Percentiles rank a stretch among this genome's conserved stretches.
These are phyloP conservation scores for Hippoglossus stenolepis DNA, from an alignment of 2,113 vertebrate species.

Conservation along the genomic window DNA sequence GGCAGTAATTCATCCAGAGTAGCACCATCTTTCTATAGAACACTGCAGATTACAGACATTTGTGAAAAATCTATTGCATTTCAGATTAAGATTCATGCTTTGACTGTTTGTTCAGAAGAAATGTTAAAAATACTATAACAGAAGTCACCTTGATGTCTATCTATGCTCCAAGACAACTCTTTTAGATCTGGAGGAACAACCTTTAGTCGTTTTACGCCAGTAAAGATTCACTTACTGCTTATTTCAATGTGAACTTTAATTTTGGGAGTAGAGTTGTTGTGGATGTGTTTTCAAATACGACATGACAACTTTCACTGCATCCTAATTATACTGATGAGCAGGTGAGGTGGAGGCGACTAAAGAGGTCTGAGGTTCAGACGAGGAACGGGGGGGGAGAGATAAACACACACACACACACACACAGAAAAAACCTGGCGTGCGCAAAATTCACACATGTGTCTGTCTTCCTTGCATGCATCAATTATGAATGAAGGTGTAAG, in stretches of 20 bases:
- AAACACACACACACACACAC: neutral
- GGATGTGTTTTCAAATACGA: neutral
- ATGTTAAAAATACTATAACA: no score
- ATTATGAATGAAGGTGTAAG: constrained; percentile 73
- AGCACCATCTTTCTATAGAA: no score
- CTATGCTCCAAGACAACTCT: no score
- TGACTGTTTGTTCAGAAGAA: neutral
- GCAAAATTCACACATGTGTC: constrained; percentile 54
- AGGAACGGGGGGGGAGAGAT: neutral
- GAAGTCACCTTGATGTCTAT: no score
- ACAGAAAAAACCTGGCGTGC: constrained; percentile 25
- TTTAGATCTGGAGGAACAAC: no score
- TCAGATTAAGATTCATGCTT: neutral
- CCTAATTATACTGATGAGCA: constrained; percentile 16
- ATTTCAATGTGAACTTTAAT: neutral
- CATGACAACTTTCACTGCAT: neutral
- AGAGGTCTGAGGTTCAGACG: constrained; percentile 28
- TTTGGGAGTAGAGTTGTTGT: neutral
- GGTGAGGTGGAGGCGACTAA: constrained; percentile 17
- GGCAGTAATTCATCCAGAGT: no score
- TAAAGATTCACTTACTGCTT: no score
- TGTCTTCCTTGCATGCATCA: constrained; percentile 66
- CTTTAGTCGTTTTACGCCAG: no score
- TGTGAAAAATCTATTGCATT: no score
- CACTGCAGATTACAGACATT: no score